A percentile compares a stretch with the other conserved stretches of the same genome.
phyloP scores from a whole-genome alignment of 2,113 vertebrate species.

The Ceratotherium simum region DNA sequence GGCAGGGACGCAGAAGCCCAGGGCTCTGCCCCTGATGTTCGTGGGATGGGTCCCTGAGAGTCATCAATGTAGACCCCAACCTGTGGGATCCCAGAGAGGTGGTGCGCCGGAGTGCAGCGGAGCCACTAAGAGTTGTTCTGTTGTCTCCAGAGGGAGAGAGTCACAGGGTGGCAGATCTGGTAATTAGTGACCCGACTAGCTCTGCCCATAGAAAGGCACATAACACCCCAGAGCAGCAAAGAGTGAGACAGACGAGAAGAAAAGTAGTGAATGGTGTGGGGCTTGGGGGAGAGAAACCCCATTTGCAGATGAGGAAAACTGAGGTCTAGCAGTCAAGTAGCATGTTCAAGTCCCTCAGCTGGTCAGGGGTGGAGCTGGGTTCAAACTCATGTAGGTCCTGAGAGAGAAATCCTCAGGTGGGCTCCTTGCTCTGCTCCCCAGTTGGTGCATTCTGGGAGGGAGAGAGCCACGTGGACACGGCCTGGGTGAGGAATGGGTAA shows the following conservation, averaged over 20 bases:
- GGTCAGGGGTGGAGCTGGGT: background rate
- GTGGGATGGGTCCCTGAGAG: background rate
- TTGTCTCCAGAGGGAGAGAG: background rate
- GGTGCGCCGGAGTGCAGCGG: accelerated
- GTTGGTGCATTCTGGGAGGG: background rate
- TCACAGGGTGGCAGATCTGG: background rate
- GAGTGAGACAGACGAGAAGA: accelerated
- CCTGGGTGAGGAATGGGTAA: background rate
- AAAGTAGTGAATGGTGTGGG: accelerated
- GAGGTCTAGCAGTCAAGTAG: background rate
- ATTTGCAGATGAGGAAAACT: background rate
- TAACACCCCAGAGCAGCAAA: background rate
- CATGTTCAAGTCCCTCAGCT: background rate
- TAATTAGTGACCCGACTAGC: accelerated
- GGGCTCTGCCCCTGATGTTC: background rate
- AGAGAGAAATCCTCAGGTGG: accelerated
- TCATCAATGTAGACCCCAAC: background rate
- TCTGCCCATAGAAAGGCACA: background rate
- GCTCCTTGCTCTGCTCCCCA: background rate
- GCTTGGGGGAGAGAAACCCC: background rate
- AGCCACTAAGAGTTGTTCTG: background rate
- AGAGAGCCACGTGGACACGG: accelerated
- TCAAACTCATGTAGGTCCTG: background rate
- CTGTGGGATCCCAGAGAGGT: background rate
- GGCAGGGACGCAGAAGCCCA: background rate